Evolutionary conservation across 2,888 invertebrate genomes (phyloP), one percentile per base, ranked within the genome.

Genomic region (Alviniconcha strummeri): DNA sequence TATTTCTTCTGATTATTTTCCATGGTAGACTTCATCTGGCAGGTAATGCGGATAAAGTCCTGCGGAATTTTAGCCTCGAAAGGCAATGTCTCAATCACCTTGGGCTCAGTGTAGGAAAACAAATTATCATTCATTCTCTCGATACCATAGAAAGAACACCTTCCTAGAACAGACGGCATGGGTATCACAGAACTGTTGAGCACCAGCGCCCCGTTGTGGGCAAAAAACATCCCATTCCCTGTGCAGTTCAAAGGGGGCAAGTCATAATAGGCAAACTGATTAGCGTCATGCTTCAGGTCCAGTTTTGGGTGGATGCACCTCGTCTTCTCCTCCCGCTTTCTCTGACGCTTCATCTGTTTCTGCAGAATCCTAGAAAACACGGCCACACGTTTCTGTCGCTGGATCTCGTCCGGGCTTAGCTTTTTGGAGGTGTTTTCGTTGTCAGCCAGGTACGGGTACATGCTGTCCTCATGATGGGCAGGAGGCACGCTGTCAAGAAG

Each of bases 31-130:
- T 85, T 85, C 17, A 90, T 55, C 80, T 83, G 86, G 85, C 91
- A 91, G 82, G 88, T 88, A 8, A 90, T 88, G 67, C 88, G 84
- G 15, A 91, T 86, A 85, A 91, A 91, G 81, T 91, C 91, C 84
- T 90, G 88, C 52, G 88, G 85, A 11, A 91, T 82, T 0, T 84
- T 82, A 7, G 88, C 67, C 81, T 89, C 88, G 84, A 89, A 91
- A 0, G 90, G 89, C 72, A 82, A 85, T 0, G 81, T 67, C 8
- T 84, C 84, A 79, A 87, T 88, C 0, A 81, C 84, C 5, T 88
- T 80, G 15, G 87, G 78, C 13, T 89, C 86, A 8, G 90, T 87
- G 67, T 88, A 90, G 5, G 88, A 85, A n/a, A 84, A 82, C 81
- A 85, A 88, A n/a, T 87, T 86, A 83, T 91, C 91, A 4, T 83